Base-by-base conservation (phyloP, 2,113 vertebrate species). In the Numenius arquata region DNA sequence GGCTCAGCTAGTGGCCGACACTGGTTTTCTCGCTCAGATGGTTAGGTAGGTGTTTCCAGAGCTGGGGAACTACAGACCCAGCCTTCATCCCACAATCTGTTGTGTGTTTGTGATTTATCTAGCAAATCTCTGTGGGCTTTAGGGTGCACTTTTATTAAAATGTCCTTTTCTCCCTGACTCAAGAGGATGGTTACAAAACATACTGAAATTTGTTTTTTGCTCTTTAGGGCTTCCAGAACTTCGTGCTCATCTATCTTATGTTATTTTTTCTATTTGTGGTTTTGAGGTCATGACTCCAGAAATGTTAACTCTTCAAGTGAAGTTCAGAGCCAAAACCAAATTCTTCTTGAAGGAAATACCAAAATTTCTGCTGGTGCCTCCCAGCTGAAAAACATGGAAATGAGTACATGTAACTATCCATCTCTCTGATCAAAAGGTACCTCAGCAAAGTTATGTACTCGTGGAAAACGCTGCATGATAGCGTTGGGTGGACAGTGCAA, bases 201-300 rank as follows among this genome's bases (percentile, higher is more conserved):
- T 38, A 56, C 50, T 56, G 67, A 95, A 95, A 94, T 81, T 77
- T 96, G 91, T 75, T 97, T 97, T 97, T 95, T 59, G 80, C 73
- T 90, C 91, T 40, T 76, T 65, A 88, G 72, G 74, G 86, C 30
- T 91, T 96, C 91, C 96, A 96, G 81, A 92, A 93, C 73, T 88
- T 85, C 8, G 8, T 59, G 85, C 77, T 95, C 94, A 91, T 96
- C 76, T 92, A 92, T 94, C 80, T 85, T 47, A 62, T 1, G 3
- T 88, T 97, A 90, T 96, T 96, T 93, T 97, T 96, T 90, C 95
- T 93, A 89, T 93, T 96, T 95, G 91, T 94, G 93, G 96, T 95
- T 97, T 96, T 91, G 89, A 96, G 89, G 91, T 95, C 91, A 65
- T 27, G 92, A 53, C 66, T 95, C 43, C 50, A 95, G 83, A 91